Base-by-base conservation (phyloP, 2,797 vertebrate species). In the Acipenser oxyrinchus region DNA sequence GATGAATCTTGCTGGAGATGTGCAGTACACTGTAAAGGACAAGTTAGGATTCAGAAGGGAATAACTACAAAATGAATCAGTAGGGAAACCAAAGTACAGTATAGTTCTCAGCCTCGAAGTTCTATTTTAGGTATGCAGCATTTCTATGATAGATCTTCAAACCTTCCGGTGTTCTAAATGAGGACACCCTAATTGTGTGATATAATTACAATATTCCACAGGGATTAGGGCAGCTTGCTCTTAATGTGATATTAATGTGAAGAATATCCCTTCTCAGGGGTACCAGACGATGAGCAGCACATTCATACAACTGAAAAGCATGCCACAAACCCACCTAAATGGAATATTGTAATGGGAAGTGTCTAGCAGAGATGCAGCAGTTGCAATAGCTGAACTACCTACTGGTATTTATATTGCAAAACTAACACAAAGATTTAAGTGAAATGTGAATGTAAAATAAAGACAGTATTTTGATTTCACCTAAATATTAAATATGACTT, bases 191-290 rank as follows among this genome's bases (percentile, higher is more conserved):
- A 55, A 55, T 55, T 55, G 53, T 55, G 53, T 55, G 53, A n/a
- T 55, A 55, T 55, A 55, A 55, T 55, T 55, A 55, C 53, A 55
- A 10, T 55, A 10, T 55, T n/a, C 53, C n/a, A 55, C 53, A 55
- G 53, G 53, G 53, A 55, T 55, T 55, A 10, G 53, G n/a, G 53
- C 53, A n/a, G 53, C 53, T 55, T 55, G 9, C 10, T 55, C 53
- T 55, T 55, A 55, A 55, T 55, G 53, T 55, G 53, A 55, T 55
- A 55, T 10, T 55, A 55, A 55, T 55, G 53, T 55, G n/a, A 55
- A 55, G 53, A n/a, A 10, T 10, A n/a, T 55, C 53, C 53, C 53
- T 55, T 55, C 10, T 55, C 37, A 37, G 37, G 37, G 37, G 37
- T 37, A 37, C 37, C 37, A 37, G 5, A 37, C 5, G 37, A 37